Evolutionary conservation across 2,888 invertebrate species (phyloP), one percentile per base, ranked within the genome.

Genomic region (Trypoxylon attenuatum): DNA sequence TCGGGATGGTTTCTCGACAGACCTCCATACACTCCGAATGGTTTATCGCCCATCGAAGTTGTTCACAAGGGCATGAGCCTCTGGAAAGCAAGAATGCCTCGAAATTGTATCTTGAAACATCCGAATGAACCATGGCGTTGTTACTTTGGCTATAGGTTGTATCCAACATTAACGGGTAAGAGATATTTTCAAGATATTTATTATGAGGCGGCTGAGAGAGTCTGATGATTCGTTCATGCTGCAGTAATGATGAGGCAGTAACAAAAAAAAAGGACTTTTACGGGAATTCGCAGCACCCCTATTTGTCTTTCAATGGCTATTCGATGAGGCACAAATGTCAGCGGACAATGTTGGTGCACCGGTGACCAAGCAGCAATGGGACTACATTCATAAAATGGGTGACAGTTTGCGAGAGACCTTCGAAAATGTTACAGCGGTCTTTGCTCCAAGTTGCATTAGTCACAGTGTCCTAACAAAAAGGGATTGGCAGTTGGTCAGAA

Each of bases 1-100:
- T 97, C 97, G 0, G 97, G 97, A 15, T 98, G 97, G 97, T 97
- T 97, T 85, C 88, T 97, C 60, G 97, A 97, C 84, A 91, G 96
- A 63, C 92, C 94, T 21, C 94, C 94, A 0, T 94, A 91, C 81
- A 89, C 91, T 1, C 91, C 91, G 0, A 91, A 91, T 42, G 79
- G 79, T 33, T 49, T 91, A 60, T 90, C 91, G 0, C 91, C 93
- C 2, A 86, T 91, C 71, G 90, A 93, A 81, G 90, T 92, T 0
- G 92, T 94, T 46, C 90, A 92, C 62, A 91, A 91, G 79, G 96
- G 95, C 1, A 93, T 94, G 88, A 90, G 92, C 76, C 85, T 94
- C 52, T 95, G 95, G 95, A 90, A 92, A 63, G 96, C 95, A 0
- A 91, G 91, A 50, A 91, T 97, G 47, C 96, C 97, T 0, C 90